Percentiles rank a stretch among this genome's conserved stretches.
phyloP scores from a whole-genome alignment of 1,140 invertebrate species.

The Eulimnadia texana region DNA sequence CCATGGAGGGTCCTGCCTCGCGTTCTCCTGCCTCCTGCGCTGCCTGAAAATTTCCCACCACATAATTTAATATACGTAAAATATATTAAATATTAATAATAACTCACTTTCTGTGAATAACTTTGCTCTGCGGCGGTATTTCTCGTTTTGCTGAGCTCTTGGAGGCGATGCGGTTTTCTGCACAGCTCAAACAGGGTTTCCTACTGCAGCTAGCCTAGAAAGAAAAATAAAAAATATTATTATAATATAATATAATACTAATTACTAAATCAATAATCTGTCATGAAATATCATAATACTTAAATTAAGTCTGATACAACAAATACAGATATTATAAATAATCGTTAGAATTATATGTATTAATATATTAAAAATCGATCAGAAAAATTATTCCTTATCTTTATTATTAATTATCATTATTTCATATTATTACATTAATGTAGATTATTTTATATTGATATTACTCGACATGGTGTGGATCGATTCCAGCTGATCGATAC shows the following conservation, averaged over 20 bases:
- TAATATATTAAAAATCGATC: background rate
- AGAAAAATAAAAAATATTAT: background rate
- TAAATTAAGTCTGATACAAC: no score
- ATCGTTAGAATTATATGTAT: no score
- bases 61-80: background rate
- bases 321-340: no score
- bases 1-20: background rate
- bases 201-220: background rate
- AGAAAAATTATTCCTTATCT: background rate
- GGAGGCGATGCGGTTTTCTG: background rate
- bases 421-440: background rate
- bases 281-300: no score
- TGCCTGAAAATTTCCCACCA: background rate
- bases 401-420: background rate
- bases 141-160: background rate
- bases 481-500: background rate
- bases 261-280: no score
- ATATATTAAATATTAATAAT: background rate
- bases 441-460: background rate
- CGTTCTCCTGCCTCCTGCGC: background rate
- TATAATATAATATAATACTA: background rate
- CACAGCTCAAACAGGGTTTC: conserved; percentile 9
- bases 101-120: background rate
- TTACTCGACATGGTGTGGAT: background rate
- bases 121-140: background rate